Base-by-base conservation (phyloP, 53 echinoderm and acorn worm species). In the Hippasteria phrygiana region DNA sequence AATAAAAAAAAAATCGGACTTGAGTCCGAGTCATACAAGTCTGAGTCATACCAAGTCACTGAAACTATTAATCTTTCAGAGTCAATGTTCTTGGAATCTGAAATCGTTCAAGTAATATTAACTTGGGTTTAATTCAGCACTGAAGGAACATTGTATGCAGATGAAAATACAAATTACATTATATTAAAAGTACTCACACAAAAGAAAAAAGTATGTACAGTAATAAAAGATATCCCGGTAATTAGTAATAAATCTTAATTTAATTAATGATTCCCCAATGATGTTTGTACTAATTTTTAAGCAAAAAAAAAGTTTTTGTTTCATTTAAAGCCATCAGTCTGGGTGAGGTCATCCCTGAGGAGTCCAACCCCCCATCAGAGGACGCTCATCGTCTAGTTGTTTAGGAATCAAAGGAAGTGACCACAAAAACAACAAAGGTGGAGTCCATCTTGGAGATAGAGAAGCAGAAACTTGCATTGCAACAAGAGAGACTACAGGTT, bases 281-380 rank as follows among this genome's bases (percentile, higher is more conserved):
- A 2, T 59, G 1, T 24, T 59, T 12, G n/a, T n/a, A n/a, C n/a
- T n/a, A n/a, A n/a, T 47, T 47, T 9, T 47, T 47, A 13, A 9
- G 6, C 13, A 47, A 6, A 47, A 47, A 47, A 47, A 9, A 9
- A 47, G 13, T 9, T 47, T 47, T 59, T 59, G 11, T 59, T 17
- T 72, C 14, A 10, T 42, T 72, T 41, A n/a, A 22, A 72, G 72
- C 72, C 36, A 37, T 72, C 72, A 72, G 72, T 9, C 42, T 35
- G 11, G 42, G 22, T 72, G 72, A 72, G 9, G 41, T 72, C 72
- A 40, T 10, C 41, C 22, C 42, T 12, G 24, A 7, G 3, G 72
- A 35, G 69, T 35, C 37, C 36, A 34, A 33, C 36, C 36, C 35
- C 12, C 67, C 67, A 66, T 62, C 62, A 62, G 67, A 66, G 18